phyloP scores from a whole-genome alignment of 2,888 invertebrate species.

The Meta bourneti region DNA sequence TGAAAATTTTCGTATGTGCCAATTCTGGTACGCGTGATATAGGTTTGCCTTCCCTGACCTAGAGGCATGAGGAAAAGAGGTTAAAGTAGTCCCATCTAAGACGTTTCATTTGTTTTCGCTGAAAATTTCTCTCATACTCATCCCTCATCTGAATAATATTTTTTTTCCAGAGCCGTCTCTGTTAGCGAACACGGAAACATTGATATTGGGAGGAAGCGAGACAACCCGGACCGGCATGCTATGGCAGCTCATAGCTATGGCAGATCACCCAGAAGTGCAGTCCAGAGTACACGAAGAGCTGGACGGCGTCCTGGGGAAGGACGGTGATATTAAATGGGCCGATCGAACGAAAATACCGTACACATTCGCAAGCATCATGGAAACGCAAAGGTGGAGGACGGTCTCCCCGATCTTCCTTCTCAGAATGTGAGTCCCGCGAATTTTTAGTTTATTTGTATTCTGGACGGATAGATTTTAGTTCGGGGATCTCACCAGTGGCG shows the following conservation, averaged over 20 bases:
- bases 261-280: slow-evolving; percentile 22
- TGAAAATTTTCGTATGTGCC: too few relatives aligned
- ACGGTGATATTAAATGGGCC: neutral
- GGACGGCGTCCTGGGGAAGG: slow-evolving; percentile 14
- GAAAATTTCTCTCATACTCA: too few relatives aligned
- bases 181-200: neutral
- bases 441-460: too few relatives aligned
- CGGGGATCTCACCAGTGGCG: too few relatives aligned
- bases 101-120: too few relatives aligned
- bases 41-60: too few relatives aligned
- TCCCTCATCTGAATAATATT: too few relatives aligned
- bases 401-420: neutral
- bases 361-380: slow-evolving; percentile 31
- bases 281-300: slow-evolving; percentile 37
- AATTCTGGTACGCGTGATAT: too few relatives aligned
- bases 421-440: slow-evolving; percentile 3
- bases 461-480: too few relatives aligned
- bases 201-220: slow-evolving; percentile 30
- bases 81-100: too few relatives aligned
- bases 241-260: slow-evolving; percentile 17
- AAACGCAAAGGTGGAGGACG: slow-evolving; percentile 25
- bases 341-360: slow-evolving; percentile 23
- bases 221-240: neutral
- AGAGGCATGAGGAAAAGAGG: too few relatives aligned
- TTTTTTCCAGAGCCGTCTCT: slow-evolving; percentile 5